phyloP scores from a whole-genome alignment of 2,797 vertebrate genomes.

The Cynodonichthys magdalenae region DNA sequence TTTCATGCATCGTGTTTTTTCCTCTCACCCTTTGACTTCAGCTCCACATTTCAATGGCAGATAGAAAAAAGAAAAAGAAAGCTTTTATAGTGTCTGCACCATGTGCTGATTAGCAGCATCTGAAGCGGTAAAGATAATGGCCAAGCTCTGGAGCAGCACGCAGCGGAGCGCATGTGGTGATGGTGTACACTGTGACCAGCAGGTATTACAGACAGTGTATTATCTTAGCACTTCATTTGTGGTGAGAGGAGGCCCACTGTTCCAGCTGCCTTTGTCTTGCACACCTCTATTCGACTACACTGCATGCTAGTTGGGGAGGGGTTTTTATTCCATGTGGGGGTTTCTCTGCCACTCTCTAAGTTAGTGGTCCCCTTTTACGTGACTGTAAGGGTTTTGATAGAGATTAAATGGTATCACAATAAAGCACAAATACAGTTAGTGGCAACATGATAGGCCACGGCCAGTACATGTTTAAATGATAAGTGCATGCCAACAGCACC shows the following conservation, averaged over 20 bases:
- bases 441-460: conserved; percentile 48
- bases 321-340: conserved; percentile 17
- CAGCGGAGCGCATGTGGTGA: conserved; percentile 47
- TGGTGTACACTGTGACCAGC: conserved; percentile 37
- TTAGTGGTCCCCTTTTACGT: conserved; percentile 57
- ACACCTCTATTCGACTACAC: conserved; percentile 10
- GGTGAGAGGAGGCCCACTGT: conserved; percentile 36
- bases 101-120: conserved; percentile 74
- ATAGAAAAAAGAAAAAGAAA: conserved; percentile 28
- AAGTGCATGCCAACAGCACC: conserved; percentile 46
- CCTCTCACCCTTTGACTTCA: conserved; percentile 45
- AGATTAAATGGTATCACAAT: conserved; percentile 73
- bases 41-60: conserved; percentile 45
- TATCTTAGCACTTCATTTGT: conserved; percentile 54
- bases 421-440: conserved; percentile 72
- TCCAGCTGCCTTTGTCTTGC: conserved; percentile 7
- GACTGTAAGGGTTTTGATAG: conserved; percentile 51
- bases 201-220: conserved; percentile 47
- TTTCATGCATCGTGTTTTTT: conserved; percentile 15
- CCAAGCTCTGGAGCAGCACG: conserved; percentile 28
- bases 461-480: conserved; percentile 46
- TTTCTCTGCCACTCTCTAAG: conserved; percentile 45
- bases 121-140: conserved; percentile 67
- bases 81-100: conserved; percentile 58
- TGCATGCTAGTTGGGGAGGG: background rate